Conservation (phyloP, 2,113 vertebrate species). For the Myxocyprinus asiaticus region DNA sequence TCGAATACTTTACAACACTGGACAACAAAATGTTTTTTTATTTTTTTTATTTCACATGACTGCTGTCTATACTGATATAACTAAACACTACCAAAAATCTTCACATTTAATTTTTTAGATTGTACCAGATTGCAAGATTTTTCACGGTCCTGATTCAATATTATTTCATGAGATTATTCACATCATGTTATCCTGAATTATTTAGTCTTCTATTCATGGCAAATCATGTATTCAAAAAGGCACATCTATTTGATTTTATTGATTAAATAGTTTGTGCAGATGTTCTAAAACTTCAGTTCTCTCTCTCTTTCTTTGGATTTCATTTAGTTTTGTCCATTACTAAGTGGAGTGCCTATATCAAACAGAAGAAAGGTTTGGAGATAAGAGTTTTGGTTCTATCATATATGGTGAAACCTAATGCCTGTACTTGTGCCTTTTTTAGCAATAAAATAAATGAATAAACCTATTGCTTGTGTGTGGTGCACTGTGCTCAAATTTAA, state of each 20-base stretch:
- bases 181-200: conserved; percentile 43
- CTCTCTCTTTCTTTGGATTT: not conserved
- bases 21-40: too few species aligned
- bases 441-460: conserved; percentile 71
- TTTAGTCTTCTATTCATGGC: conserved; percentile 54
- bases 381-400: conserved; percentile 80
- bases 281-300: conserved; percentile 28
- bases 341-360: conserved; percentile 64
- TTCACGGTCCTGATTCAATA: not conserved
- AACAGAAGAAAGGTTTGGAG: conserved; percentile 60
- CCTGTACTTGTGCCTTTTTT: conserved; percentile 74
- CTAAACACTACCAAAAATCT: conserved; percentile 26
- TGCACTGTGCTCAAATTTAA: not conserved
- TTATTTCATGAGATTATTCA: not conserved
- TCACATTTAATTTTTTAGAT: conserved; percentile 20
- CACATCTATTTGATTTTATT: conserved; percentile 58
- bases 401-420: conserved; percentile 65
- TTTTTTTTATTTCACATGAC: not conserved
- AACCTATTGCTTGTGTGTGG: too few species aligned
- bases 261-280: conserved; percentile 47
- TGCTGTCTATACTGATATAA: conserved; percentile 5
- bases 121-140: conserved; percentile 10
- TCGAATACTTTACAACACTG: too few species aligned
- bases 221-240: conserved; percentile 44
- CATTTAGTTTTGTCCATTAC: conserved; percentile 22